phyloP scores from a whole-genome alignment of 2,888 invertebrate genomes.

The Halictus ligatus region DNA sequence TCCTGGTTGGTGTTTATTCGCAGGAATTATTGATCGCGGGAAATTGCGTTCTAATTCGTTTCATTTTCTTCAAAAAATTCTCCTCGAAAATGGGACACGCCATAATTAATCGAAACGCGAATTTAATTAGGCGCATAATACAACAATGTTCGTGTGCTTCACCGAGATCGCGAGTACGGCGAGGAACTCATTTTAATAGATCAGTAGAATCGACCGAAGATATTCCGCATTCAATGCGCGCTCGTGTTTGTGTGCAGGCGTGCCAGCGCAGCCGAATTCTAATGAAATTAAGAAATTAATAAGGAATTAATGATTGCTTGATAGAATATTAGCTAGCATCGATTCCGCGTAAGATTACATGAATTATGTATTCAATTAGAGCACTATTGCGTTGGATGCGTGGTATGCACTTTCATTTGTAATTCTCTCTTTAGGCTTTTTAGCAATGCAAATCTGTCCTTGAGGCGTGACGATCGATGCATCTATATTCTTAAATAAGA shows the following conservation, averaged over 20 bases:
- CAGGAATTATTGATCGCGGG: background rate
- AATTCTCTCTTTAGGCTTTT: background rate
- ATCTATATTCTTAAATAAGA: background rate
- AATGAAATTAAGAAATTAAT: background rate
- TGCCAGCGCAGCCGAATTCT: background rate
- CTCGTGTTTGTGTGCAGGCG: background rate
- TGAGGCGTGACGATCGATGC: background rate
- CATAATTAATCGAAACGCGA: too few species aligned
- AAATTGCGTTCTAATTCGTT: background rate
- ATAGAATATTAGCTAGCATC: background rate
- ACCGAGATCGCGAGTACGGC: too few species aligned
- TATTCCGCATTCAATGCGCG: background rate
- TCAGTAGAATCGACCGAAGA: background rate
- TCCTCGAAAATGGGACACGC: background rate
- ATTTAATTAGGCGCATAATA: too few species aligned
- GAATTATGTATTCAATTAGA: constrained; percentile 13
- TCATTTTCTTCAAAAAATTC: background rate
- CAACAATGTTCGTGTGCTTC: too few species aligned
- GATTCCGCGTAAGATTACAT: background rate
- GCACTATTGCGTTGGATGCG: background rate
- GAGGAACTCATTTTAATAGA: too few species aligned
- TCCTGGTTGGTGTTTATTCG: background rate
- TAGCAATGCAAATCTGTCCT: background rate
- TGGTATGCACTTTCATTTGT: background rate
- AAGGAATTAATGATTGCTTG: background rate